phyloP scores from a whole-genome alignment of 2,888 invertebrate genomes.

The Machimus atricapillus region DNA sequence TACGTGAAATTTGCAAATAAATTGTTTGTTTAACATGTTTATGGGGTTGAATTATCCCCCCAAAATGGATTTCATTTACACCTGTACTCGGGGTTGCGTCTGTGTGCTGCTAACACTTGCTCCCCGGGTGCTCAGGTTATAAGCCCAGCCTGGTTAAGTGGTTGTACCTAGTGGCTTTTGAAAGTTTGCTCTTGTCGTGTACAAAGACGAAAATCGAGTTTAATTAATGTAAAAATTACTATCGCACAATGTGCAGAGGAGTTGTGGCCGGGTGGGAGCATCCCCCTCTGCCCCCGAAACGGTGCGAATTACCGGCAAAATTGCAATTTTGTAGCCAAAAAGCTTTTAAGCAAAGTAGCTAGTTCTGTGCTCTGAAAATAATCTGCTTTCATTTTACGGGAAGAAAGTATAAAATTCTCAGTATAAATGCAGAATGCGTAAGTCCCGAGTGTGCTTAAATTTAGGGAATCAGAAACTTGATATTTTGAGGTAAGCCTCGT shows the following conservation, averaged over 20 bases:
- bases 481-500: neutral
- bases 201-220: slow-evolving; percentile 37
- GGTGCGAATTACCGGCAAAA: neutral
- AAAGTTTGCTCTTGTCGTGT: slow-evolving; percentile 5
- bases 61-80: slow-evolving; percentile 43
- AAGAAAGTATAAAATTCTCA: neutral
- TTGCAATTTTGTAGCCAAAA: neutral
- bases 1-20: slow-evolving; percentile 43
- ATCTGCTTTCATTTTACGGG: neutral
- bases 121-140: slow-evolving; percentile 9
- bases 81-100: slow-evolving; percentile 3
- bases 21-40: slow-evolving; percentile 46
- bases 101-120: slow-evolving; percentile 18
- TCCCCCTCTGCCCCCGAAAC: neutral
- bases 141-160: slow-evolving; percentile 21
- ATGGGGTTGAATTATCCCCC: slow-evolving; percentile 42
- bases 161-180: slow-evolving; percentile 32
- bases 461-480: neutral
- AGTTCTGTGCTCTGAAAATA: neutral
- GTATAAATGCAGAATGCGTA: neutral
- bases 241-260: slow-evolving; percentile 6
- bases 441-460: neutral
- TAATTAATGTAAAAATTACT: slow-evolving; percentile 37
- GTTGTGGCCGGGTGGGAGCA: neutral
- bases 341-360: neutral